Evolutionary conservation across 1,140 invertebrate species (phyloP).

Genomic region (Maniola jurtina): DNA sequence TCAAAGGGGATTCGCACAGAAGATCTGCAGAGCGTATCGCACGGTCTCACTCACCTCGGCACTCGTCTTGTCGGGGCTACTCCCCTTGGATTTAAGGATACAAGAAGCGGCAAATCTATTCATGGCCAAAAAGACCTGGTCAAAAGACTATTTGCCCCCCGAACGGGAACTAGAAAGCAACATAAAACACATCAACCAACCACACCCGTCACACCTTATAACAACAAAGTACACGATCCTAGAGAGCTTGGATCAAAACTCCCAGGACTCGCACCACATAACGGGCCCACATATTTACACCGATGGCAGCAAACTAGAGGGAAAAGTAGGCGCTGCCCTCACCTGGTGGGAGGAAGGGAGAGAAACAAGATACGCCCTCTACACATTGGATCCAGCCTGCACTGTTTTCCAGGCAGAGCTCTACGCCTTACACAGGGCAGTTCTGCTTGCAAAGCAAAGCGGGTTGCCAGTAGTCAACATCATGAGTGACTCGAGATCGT

Average conservation of each 20-base stretch:
- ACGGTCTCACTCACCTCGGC: slow-evolving; percentile 16
- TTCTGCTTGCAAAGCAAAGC: neutral
- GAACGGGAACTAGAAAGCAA: neutral
- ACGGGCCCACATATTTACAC: neutral
- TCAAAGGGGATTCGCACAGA: neutral
- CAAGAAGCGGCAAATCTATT: neutral
- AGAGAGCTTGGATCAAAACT: neutral
- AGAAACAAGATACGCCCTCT: neutral
- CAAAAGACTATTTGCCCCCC: too few species aligned
- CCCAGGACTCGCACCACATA: neutral
- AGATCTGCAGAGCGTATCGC: slow-evolving; percentile 6
- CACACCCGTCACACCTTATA: too few species aligned
- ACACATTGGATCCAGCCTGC: neutral
- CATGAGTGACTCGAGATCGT: too few species aligned
- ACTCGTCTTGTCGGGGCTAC: neutral
- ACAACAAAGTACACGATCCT: neutral
- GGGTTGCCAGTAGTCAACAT: too few species aligned
- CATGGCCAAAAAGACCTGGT: neutral
- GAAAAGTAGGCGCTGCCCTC: slow-evolving; percentile 4
- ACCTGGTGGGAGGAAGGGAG: neutral
- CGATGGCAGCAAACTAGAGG: slow-evolving; percentile 10
- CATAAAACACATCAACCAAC: neutral
- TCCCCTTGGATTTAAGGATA: slow-evolving; percentile 12
- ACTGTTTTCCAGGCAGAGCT: slow-evolving; percentile 10
- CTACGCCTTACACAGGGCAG: neutral